These are phyloP conservation scores for Cylloceria caligata DNA, from an alignment of 2,888 invertebrate species.

Conservation along the genomic window DNA sequence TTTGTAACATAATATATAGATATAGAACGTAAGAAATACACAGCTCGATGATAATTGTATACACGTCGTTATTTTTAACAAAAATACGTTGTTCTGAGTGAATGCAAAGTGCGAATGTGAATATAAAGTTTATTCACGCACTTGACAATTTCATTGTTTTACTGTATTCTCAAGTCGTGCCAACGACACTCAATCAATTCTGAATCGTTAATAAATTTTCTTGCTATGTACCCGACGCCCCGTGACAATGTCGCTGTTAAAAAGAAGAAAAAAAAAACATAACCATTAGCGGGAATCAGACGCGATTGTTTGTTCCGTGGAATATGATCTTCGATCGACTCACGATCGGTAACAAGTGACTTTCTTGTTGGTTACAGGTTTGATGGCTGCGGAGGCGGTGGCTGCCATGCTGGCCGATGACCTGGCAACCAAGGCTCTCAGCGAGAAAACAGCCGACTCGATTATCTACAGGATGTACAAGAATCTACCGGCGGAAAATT, in stretches of 20 bases:
- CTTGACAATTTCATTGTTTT: conserved; percentile 32
- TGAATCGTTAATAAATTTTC: conserved; percentile 52
- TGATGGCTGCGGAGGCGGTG: conserved; percentile 82
- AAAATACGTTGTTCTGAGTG: not conserved
- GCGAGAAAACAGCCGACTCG: conserved; percentile 79
- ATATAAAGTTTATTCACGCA: conserved; percentile 2
- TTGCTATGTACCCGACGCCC: conserved; percentile 24
- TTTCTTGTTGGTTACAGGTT: conserved; percentile 75
- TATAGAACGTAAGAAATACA: not conserved
- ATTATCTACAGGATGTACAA: conserved; percentile 82
- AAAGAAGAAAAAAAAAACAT: conserved; percentile 20
- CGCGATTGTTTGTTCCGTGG: conserved; percentile 3
- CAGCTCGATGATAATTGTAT: not conserved
- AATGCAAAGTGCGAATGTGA: conserved; percentile 9
- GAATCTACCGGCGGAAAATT: conserved; percentile 76
- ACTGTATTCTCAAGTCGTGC: conserved; percentile 4
- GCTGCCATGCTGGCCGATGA: conserved; percentile 83
- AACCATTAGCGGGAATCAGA: not conserved
- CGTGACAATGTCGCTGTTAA: conserved; percentile 25
- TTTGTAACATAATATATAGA: conserved; percentile 25
- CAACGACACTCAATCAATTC: conserved; percentile 3
- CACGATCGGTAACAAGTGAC: conserved; percentile 39
- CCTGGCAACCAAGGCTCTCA: conserved; percentile 80
- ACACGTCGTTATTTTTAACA: not conserved
- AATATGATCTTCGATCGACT: conserved; percentile 20